Base-by-base conservation (phyloP, 30 jellyfish, hydroid and myxozoan species). In the Sanderia malayensis region DNA sequence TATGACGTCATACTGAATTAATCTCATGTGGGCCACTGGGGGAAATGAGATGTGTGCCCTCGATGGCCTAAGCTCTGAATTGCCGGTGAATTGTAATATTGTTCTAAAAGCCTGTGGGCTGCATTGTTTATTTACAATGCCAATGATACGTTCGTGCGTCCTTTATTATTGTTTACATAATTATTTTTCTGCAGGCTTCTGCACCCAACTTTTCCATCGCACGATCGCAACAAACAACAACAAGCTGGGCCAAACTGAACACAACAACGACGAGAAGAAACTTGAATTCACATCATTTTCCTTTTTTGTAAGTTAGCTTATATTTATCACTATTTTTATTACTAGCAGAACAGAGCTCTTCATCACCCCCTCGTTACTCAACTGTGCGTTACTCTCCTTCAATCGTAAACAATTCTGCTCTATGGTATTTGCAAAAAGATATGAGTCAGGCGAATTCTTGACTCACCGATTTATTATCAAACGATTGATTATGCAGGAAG, bases 71-170 rank as follows among this genome's bases (percentile, higher is more conserved):
- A n/a, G 64, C 18, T 49, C 27, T 11, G 64, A 49, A 49, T 11
- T 24, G 64, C 23, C 25, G 3, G 18, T 3, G 23, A 49, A 49
- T 49, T n/a, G 24, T 19, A 15, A 49, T 9, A 49, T 49, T 49
- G 23, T 49, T 49, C 7, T 41, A 41, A 9, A 4, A 24, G 64
- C 64, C 18, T 49, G 64, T 49, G 64, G 64, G 64, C 64, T 4
- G 64, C 24, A 49, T 49, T 49, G 64, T 9, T 4, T 4, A 19
- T 19, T 2, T 4, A 49, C 64, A 49, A 49, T 49, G 64, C 6
- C 18, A 24, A 19, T 49, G 8, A 19, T 4, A 49, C 27, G 64
- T 49, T 15, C 64, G 18, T 49, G 64, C 52, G 27, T 49, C 23
- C 27, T 49, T 49, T 15, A 2, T 49, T 49, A 24, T 49, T 49